A percentile compares a stretch with the other conserved stretches of the same genome.
phyloP scores from a whole-genome alignment of 2,113 vertebrate species.

The Callipepla californica region DNA sequence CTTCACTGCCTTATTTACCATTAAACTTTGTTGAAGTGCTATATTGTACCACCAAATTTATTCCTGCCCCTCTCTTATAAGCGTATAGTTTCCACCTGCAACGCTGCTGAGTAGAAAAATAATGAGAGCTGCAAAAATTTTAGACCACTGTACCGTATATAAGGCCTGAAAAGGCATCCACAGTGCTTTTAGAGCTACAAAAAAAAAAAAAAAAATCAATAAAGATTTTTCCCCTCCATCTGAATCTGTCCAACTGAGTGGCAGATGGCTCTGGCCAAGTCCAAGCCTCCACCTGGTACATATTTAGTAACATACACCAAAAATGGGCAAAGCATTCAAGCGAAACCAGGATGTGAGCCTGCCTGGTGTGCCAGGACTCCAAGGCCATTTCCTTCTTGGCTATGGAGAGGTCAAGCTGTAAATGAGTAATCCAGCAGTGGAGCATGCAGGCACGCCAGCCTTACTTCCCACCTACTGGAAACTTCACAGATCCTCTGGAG shows the following conservation, averaged over 20 bases:
- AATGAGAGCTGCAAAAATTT: background rate
- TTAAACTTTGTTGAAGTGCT: background rate
- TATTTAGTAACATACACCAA: background rate
- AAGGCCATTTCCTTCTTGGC: background rate
- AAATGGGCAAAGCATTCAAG: background rate
- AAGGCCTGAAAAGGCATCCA: background rate
- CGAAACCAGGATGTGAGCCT: background rate
- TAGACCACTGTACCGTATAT: background rate
- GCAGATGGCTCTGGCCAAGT: background rate
- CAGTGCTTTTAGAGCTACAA: background rate
- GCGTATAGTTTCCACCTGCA: background rate
- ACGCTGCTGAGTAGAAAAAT: background rate
- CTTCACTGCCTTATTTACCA: background rate
- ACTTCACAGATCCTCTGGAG: background rate
- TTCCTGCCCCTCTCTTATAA: background rate
- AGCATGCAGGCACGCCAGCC: background rate
- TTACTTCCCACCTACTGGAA: slow-evolving; percentile 16
- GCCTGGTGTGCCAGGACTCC: background rate
- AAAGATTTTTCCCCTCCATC: background rate
- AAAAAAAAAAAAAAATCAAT: background rate
- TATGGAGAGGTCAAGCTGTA: background rate
- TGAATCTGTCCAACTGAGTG: background rate
- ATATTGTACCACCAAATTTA: background rate
- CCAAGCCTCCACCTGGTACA: background rate
- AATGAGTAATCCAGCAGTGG: slow-evolving; percentile 37